phyloP scores from a whole-genome alignment of 2,797 vertebrate genomes.

The Pseudochromis fuscus region DNA sequence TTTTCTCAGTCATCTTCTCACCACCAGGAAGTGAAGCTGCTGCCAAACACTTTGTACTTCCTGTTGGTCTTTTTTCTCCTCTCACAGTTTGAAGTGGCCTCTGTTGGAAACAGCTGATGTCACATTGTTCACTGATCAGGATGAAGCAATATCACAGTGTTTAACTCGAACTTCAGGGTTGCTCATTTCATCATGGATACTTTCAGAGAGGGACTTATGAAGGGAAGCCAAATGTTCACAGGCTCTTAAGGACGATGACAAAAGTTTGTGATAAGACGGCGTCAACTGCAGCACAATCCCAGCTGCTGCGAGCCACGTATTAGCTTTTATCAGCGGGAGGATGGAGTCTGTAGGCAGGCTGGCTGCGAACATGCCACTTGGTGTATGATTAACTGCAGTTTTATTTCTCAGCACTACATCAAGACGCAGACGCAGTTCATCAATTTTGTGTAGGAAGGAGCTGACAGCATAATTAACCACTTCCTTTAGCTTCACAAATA shows the following conservation, averaged over 20 bases:
- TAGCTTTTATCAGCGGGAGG: constrained; percentile 11
- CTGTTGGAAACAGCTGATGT: too few species aligned
- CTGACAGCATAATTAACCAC: constrained; percentile 74
- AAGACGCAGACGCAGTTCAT: constrained; percentile 63
- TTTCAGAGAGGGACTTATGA: background rate
- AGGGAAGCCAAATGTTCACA: background rate
- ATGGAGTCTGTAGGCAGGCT: constrained; percentile 25
- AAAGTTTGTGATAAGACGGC: background rate
- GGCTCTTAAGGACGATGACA: background rate
- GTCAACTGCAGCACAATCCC: constrained; percentile 4
- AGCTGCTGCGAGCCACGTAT: background rate
- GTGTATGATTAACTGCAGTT: constrained; percentile 61
- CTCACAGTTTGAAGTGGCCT: too few species aligned
- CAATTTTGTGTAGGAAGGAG: constrained; percentile 62
- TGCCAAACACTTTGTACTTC: too few species aligned
- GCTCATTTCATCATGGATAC: background rate
- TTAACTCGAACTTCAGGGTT: too few species aligned
- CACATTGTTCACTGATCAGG: too few species aligned
- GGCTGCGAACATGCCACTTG: constrained; percentile 48
- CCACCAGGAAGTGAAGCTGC: too few species aligned
- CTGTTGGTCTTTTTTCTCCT: too few species aligned
- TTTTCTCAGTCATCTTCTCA: too few species aligned
- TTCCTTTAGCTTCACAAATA: constrained; percentile 67
- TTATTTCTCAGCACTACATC: constrained; percentile 65
- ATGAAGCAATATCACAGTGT: too few species aligned